phyloP scores from a whole-genome alignment of 2,888 invertebrate species.

The Diarsia dahlii region DNA sequence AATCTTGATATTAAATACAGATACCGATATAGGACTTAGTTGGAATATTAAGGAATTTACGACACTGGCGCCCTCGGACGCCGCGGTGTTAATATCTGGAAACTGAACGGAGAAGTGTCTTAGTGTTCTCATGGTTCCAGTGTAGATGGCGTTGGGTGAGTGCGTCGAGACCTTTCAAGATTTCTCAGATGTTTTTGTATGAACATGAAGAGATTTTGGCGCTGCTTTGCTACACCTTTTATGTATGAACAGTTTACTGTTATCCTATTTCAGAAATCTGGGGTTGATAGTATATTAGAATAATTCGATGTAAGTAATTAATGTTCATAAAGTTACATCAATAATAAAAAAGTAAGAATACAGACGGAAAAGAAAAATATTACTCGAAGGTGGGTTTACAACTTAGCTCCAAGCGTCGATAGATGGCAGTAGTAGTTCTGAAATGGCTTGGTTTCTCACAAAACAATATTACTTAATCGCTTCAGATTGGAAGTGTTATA shows the following conservation, averaged over 20 bases:
- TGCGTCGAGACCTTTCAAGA: slow-evolving; percentile 7
- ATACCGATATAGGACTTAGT: slow-evolving; percentile 51
- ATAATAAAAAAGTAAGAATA: not conserved
- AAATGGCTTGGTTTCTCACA: slow-evolving; percentile 1
- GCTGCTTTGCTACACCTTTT: not conserved
- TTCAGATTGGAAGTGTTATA: not conserved
- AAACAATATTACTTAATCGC: too few relatives aligned
- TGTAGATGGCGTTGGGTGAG: slow-evolving; percentile 70
- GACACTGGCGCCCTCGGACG: slow-evolving; percentile 71
- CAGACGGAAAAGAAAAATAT: not conserved
- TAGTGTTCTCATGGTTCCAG: slow-evolving; percentile 52
- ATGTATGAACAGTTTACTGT: not conserved
- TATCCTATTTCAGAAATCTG: not conserved
- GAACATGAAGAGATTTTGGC: not conserved
- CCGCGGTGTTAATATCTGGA: slow-evolving; percentile 40
- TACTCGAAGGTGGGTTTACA: not conserved
- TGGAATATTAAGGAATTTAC: slow-evolving; percentile 56
- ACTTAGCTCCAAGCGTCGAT: slow-evolving; percentile 4
- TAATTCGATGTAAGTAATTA: too few relatives aligned
- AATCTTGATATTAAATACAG: slow-evolving; percentile 60
- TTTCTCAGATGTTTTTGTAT: slow-evolving; percentile 8
- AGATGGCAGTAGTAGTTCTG: slow-evolving; percentile 67
- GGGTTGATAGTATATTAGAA: not conserved
- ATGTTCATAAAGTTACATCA: not conserved
- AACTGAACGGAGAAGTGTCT: slow-evolving; percentile 39